Evolutionary conservation across 2,797 vertebrate species (phyloP), one percentile per base, ranked within the genome.

Genomic region (Pelobates cultripes): DNA sequence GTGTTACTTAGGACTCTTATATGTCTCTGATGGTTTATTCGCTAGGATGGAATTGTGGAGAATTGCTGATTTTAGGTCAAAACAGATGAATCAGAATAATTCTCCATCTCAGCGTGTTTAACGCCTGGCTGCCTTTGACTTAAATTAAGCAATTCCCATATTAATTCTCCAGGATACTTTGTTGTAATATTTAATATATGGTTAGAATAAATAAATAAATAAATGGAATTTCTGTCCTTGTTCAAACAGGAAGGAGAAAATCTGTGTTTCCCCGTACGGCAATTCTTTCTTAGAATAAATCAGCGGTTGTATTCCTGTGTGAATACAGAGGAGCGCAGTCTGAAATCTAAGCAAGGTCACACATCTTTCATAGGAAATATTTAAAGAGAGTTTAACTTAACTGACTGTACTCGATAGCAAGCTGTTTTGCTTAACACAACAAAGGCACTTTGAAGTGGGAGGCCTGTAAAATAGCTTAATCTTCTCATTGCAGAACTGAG

Each of bases 401-500:
- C 61, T 68, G 75, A 82, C 81, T 83, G 81, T 51, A 70, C 53
- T 73, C 63, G 40, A 41, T 60, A 28, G 73, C 68, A 53, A 69
- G 80, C 70, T 40, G 75, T n/a, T 51, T 63, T 73, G 61, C 70
- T 73, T 73, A 78, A 57, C 70, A 61, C 75, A 77, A 83, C 70
- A 83, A 83, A 83, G 81, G 17, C 45, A 43, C 80, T 77, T 82
- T 82, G 80, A 82, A 82, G 80, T 60, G 57, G 70, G 70, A 68
- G 73, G 63, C 13, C 61, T 57, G 69, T 40, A 64, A 63, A 73
- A 74, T 78, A 74, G 63, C 51, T 73, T 83, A 60, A 78, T 78
- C 76, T 83, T 51, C 64, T 51, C 7, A 14, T 4, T 73, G 81
- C 43, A 74, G 69, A 44, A 43, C 12, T 41, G 55, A 61, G 75